Evolutionary conservation across 2,113 vertebrate genomes (phyloP).

Genomic region (Gadus macrocephalus): DNA sequence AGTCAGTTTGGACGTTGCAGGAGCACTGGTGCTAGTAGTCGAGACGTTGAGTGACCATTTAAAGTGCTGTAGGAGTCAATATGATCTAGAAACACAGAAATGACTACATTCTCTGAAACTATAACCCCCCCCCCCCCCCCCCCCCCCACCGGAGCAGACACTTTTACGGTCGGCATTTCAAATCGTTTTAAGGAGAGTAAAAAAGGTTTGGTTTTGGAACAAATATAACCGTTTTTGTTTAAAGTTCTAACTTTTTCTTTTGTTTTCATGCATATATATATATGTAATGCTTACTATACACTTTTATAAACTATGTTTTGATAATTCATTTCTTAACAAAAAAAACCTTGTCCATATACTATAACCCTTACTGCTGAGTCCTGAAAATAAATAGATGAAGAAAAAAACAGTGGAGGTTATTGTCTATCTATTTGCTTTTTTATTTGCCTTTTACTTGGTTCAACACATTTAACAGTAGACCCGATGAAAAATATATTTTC

Average conservation of each 20-base stretch:
- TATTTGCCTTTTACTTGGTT: background rate
- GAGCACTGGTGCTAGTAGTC: constrained; percentile 65
- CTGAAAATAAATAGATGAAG: constrained; percentile 73
- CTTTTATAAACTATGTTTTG: constrained; percentile 79
- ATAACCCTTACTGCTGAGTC: constrained; percentile 76
- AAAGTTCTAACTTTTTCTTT: constrained; percentile 43
- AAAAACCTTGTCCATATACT: constrained; percentile 71
- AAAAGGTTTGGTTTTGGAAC: constrained; percentile 47
- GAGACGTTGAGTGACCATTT: constrained; percentile 63
- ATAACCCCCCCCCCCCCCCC: constrained; percentile 16
- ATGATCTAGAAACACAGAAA: constrained; percentile 56
- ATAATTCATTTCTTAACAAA: constrained; percentile 78
- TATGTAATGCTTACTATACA: constrained; percentile 73
- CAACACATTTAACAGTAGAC: background rate
- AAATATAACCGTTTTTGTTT: constrained; percentile 51
- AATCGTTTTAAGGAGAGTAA: constrained; percentile 48
- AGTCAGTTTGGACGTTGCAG: constrained; percentile 40
- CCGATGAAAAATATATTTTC: too few relatives aligned
- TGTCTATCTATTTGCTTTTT: constrained; percentile 4
- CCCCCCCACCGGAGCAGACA: constrained; percentile 25
- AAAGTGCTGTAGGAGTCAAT: constrained; percentile 64
- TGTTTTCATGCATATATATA: constrained; percentile 59
- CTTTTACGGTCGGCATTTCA: constrained; percentile 51
- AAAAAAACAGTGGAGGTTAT: constrained; percentile 31
- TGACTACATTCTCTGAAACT: constrained; percentile 43